Percentiles rank a stretch among this genome's conserved stretches.
Conservation (phyloP, 2,797 vertebrate genomes). For the Peromyscus nudipes region DNA sequence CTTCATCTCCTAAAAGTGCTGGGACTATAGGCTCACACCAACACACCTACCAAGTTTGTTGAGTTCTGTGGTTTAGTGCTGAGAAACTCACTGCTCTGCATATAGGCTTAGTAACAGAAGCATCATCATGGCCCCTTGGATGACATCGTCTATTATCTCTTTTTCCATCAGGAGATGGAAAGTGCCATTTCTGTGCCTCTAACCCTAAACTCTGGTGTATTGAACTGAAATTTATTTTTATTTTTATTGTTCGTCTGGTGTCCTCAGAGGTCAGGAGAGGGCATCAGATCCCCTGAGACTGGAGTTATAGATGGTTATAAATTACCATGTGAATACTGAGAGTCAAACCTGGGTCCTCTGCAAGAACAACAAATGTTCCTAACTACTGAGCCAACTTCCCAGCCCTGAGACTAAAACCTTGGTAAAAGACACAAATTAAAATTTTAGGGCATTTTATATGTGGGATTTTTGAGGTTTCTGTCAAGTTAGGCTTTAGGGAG, state of each 20-base stretch:
- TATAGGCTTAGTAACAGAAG: not conserved
- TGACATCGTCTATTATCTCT: not conserved
- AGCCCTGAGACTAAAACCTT: constrained; percentile 18
- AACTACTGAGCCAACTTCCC: not conserved
- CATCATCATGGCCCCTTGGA: not conserved
- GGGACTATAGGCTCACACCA: not conserved
- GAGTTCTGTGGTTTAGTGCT: constrained; percentile 2
- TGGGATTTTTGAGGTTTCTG: constrained; percentile 19
- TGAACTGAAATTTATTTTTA: not conserved
- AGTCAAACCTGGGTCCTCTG: not conserved
- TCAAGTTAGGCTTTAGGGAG: not conserved
- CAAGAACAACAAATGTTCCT: not conserved
- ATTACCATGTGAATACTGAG: not conserved
- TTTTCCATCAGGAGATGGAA: not conserved
- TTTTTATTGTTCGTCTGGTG: not conserved
- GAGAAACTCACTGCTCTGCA: not conserved
- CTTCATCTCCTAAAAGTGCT: not conserved
- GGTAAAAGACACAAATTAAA: not conserved
- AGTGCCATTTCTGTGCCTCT: not conserved
- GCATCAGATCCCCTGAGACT: not conserved
- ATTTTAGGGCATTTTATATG: not conserved
- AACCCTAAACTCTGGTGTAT: not conserved
- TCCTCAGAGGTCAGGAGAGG: not conserved
- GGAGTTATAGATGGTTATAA: not conserved
- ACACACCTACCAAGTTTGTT: not conserved